Evolutionary conservation across 2,888 invertebrate species (phyloP), one percentile per base, ranked within the genome.

Genomic region (Dolichopus griseipennis): DNA sequence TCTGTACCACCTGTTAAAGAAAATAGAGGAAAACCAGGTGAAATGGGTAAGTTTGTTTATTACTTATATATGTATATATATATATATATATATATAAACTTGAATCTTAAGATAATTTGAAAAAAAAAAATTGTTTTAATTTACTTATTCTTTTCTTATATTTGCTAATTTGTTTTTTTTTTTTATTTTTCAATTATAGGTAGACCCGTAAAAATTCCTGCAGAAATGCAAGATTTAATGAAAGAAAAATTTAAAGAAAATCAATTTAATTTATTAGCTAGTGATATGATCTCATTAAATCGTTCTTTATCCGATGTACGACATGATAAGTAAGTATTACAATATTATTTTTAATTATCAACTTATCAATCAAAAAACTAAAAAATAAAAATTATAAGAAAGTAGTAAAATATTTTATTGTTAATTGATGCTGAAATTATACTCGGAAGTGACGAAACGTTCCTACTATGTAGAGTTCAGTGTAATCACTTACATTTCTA

Each of bases 181-280:
- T 41, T 66, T 62, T 7, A 63, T 68, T 70, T 66, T 63, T 21
- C n/a, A 33, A 66, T 66, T 41, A 37, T 76, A 85, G 85, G 85
- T 73, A 88, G 88, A 78, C 89, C 95, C n/a, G 98, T 99, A 21
- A 88, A 89, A 75, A 91, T 97, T 77, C 91, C 95, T 22, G 83
- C 89, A 27, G 91, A 93, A 68, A 89, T 93, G 79, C 93, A 96
- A 78, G 89, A 90, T 69, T 81, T 92, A 68, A 93, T 96, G 87
- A 90, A 95, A 82, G 95, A 97, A 76, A 92, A 94, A 80, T 99
- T 99, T 83, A 95, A 96, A 81, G 88, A 97, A 77, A 99, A 99
- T 84, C 98, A 99, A 84, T 99, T 99, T 84, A 99, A 99, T 83
- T 85, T 99, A 74, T 84, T 97, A 81, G 99, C 98, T 73, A 97